Base-by-base conservation (phyloP, 2,797 vertebrate genomes). In the Echiichthys vipera region DNA sequence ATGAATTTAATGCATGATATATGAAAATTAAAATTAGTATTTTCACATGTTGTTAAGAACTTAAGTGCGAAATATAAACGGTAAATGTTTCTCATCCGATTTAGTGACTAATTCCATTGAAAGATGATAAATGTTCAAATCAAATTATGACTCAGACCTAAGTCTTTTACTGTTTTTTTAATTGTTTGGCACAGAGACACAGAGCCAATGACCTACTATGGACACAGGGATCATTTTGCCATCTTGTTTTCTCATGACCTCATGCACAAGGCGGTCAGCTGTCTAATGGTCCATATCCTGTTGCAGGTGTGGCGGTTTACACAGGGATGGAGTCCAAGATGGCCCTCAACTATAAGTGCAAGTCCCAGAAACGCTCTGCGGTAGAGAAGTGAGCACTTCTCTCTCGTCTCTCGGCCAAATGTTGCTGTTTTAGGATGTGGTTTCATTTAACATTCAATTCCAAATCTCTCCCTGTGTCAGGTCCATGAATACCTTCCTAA, bases 301-400 rank as follows among this genome's bases (percentile, higher is more conserved):
- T 84, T 90, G 22, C 90, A 99, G 98, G 96, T 91, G 97, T 99
- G 87, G 98, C 98, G 4, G 93, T 99, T 67, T 99, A 99, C 85
- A 99, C 98, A 0, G 98, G 98, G 81, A 99, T 99, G 98, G 98
- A 99, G 91, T 96, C 98, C 76, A 99, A 99, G 91, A 99, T 99
- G 97, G 97, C 98, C 53, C 95, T 99, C 84, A 99, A 99, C 95
- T 99, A 99, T 71, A 99, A 99, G 90, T 97, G 97, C 95, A 99
- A 99, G 93, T 99, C 98, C 72, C 98, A 99, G 93, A 99, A 99
- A 88, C 96, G 98, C 81, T 99, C 98, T 69, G 97, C 97, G 53
- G 98, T 99, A 74, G 98, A 99, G 91, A 99, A 99, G 98, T 99
- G 93, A 88, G 96, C 74, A 65, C 4, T 69, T n/a, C 46, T 47